Evolutionary conservation across 2,797 vertebrate genomes (phyloP).

Genomic region (Cyprinella venusta): DNA sequence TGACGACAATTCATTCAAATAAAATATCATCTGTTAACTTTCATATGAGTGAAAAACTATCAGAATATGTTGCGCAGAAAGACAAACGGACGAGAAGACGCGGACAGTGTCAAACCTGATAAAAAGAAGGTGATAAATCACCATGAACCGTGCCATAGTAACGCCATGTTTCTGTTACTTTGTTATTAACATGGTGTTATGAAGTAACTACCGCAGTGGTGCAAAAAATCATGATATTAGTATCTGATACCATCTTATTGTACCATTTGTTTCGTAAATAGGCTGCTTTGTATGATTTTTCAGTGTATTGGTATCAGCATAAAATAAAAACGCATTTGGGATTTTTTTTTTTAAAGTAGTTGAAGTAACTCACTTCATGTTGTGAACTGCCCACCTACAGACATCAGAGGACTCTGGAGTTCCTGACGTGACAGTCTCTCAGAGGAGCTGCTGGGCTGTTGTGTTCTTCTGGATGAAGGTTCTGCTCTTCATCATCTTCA

Average conservation of each 20-base stretch:
- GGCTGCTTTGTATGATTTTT: too few species aligned
- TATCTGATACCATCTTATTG: neutral
- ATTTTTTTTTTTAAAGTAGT: neutral
- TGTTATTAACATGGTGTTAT: neutral
- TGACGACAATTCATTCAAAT: slow-evolving; percentile 16
- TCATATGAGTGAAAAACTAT: neutral
- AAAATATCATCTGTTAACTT: neutral
- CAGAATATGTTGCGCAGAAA: slow-evolving; percentile 67
- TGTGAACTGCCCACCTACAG: slow-evolving; percentile 11
- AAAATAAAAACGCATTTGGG: too few species aligned
- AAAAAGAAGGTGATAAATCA: slow-evolving; percentile 62
- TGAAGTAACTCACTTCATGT: neutral
- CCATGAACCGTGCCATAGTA: neutral
- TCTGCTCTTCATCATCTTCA: slow-evolving; percentile 76
- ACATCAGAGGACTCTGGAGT: neutral
- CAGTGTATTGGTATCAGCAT: neutral
- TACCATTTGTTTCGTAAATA: neutral
- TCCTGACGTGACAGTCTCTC: neutral
- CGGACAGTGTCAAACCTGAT: slow-evolving; percentile 52
- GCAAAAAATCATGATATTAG: neutral
- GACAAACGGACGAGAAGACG: slow-evolving; percentile 63
- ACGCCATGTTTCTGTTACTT: neutral
- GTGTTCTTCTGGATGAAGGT: slow-evolving; percentile 74
- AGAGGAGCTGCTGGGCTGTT: slow-evolving; percentile 66
- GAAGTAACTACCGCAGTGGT: neutral